Percentiles rank a stretch among this genome's conserved stretches.
phyloP scores from a whole-genome alignment of 2,113 vertebrate species.

The Megalops atlanticus region DNA sequence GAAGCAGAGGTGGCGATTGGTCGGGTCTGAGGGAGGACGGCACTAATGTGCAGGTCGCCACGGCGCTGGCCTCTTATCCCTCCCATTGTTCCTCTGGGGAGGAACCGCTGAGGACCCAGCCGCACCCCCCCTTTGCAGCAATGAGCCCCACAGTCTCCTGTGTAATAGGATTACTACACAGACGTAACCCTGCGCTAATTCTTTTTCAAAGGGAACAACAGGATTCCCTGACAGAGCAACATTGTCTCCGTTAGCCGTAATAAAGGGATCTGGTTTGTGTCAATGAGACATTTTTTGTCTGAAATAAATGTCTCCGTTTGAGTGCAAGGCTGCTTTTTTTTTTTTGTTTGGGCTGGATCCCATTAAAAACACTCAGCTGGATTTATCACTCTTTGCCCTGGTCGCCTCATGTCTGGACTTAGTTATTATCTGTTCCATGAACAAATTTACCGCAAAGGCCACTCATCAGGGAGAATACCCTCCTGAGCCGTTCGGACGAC shows the following conservation, averaged over 20 bases:
- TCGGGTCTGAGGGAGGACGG: background rate
- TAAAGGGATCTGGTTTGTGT: constrained; percentile 85
- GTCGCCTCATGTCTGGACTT: constrained; percentile 72
- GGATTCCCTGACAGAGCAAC: constrained; percentile 76
- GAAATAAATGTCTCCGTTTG: constrained; percentile 73
- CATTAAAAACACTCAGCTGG: constrained; percentile 63
- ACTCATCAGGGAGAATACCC: constrained; percentile 44
- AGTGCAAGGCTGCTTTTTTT: constrained; percentile 68
- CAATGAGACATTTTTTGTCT: constrained; percentile 77
- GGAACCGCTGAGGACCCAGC: background rate
- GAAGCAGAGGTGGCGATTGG: constrained; percentile 47
- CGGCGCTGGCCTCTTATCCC: background rate
- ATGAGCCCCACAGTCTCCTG: constrained; percentile 33
- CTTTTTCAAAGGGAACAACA: constrained; percentile 69
- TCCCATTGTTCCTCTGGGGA: background rate
- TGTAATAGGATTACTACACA: constrained; percentile 44
- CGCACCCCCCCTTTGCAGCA: constrained; percentile 6
- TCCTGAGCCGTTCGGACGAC: constrained; percentile 27
- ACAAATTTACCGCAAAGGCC: constrained; percentile 45
- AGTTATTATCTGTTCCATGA: constrained; percentile 63
- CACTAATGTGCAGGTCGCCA: constrained; percentile 26
- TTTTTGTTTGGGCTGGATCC: constrained; percentile 73
- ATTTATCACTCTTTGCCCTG: constrained; percentile 71
- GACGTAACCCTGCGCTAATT: constrained; percentile 56
- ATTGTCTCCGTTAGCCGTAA: constrained; percentile 74